Evolutionary conservation across 2,888 invertebrate genomes (phyloP).

Genomic region (Spilosoma lubricipeda): DNA sequence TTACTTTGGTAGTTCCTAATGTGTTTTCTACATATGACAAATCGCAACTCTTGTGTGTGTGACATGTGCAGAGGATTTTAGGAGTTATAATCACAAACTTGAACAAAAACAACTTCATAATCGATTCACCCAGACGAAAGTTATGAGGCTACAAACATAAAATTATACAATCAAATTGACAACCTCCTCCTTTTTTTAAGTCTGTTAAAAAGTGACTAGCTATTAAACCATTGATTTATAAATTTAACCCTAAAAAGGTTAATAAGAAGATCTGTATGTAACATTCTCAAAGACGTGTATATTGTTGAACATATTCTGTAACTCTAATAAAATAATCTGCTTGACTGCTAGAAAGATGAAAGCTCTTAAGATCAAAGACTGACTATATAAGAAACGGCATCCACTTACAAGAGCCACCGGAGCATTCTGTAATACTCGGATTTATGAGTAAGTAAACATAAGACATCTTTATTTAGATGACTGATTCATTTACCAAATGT

Average conservation of each 20-base stretch:
- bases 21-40: background rate
- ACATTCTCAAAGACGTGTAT: background rate
- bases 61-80: no score
- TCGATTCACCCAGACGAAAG: no score
- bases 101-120: no score
- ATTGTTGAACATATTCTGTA: background rate
- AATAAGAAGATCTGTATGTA: background rate
- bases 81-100: no score
- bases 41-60: no score
- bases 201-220: background rate
- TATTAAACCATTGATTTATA: background rate
- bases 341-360: background rate
- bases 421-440: background rate
- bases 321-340: background rate
- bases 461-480: background rate
- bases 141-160: no score
- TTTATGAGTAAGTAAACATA: background rate
- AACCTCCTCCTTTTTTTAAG: no score
- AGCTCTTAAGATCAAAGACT: slow-evolving; percentile 2
- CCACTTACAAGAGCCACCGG: background rate
- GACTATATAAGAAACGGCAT: background rate
- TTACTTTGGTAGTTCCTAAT: background rate
- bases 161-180: no score
- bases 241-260: background rate
- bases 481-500: background rate